A percentile compares a stretch with the other conserved stretches of the same genome.
Conservation (phyloP, 1,140 invertebrate genomes). For the Drosophila tsacasi region DNA sequence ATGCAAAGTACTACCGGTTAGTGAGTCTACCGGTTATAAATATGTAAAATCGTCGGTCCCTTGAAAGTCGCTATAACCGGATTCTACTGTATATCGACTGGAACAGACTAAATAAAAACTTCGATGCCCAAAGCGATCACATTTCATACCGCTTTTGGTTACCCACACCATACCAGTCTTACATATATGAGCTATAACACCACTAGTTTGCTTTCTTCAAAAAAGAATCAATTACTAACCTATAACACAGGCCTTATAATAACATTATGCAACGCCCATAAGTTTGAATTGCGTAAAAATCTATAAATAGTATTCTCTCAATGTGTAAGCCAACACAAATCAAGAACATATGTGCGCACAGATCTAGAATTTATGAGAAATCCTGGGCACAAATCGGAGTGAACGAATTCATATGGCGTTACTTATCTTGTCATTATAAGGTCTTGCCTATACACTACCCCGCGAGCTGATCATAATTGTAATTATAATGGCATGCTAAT, state of each 20-base stretch:
- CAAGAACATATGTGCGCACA: background rate
- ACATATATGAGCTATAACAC: constrained; percentile 22
- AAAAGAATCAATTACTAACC: constrained; percentile 36
- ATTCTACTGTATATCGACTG: constrained; percentile 17
- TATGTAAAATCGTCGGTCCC: too few relatives aligned
- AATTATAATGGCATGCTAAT: constrained; percentile 61
- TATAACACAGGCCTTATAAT: background rate
- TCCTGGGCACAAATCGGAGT: background rate
- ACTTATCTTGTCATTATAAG: background rate
- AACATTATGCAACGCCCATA: background rate
- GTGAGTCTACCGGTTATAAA: too few relatives aligned
- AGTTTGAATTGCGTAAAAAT: background rate
- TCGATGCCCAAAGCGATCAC: constrained; percentile 54
- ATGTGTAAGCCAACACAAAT: background rate
- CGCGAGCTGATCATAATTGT: constrained; percentile 37
- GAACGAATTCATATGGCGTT: background rate
- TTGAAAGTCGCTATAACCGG: too few relatives aligned
- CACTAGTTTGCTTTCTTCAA: constrained; percentile 26
- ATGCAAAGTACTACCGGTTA: too few relatives aligned
- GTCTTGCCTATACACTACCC: constrained; percentile 22
- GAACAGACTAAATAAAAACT: constrained; percentile 22
- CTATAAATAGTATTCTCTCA: background rate
- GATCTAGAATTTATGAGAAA: background rate
- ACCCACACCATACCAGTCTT: constrained; percentile 12
- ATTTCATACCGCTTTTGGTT: constrained; percentile 61